Conservation (phyloP, 2,797 vertebrate genomes). For the Xenentodon cancila region DNA sequence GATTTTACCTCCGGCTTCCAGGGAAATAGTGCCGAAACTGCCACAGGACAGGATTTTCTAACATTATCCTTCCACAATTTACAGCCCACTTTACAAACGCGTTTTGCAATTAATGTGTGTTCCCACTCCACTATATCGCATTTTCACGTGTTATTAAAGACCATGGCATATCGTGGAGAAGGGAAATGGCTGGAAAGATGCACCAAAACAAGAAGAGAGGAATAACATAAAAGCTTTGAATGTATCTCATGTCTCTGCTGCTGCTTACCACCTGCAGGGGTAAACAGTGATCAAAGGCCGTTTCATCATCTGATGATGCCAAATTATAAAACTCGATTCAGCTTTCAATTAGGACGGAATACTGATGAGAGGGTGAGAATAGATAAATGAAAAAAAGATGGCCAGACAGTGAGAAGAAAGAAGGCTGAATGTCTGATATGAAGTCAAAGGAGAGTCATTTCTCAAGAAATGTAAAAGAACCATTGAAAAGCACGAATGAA, state of each 20-base stretch:
- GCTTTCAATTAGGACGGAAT: slow-evolving; percentile 64
- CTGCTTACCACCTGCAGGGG: slow-evolving; percentile 66
- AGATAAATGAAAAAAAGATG: slow-evolving; percentile 15
- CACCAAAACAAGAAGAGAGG: slow-evolving; percentile 7
- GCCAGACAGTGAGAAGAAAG: slow-evolving; percentile 2
- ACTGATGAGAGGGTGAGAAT: slow-evolving; percentile 19
- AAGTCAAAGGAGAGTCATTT: slow-evolving; percentile 35
- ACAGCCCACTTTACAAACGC: slow-evolving; percentile 45
- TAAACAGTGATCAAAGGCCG: slow-evolving; percentile 76
- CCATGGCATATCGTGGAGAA: not conserved
- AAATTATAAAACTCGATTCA: slow-evolving; percentile 61
- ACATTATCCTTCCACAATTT: slow-evolving; percentile 50
- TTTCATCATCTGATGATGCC: slow-evolving; percentile 69
- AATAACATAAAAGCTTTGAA: slow-evolving; percentile 36
- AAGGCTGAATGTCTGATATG: slow-evolving; percentile 9
- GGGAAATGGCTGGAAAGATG: slow-evolving; percentile 11
- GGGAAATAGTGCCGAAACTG: slow-evolving; percentile 51
- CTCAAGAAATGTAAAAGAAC: not conserved
- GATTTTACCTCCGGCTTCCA: slow-evolving; percentile 42
- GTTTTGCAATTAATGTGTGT: slow-evolving; percentile 34
- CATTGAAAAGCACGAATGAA: slow-evolving; percentile 2
- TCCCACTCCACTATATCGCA: slow-evolving; percentile 6
- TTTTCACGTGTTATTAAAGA: slow-evolving; percentile 14
- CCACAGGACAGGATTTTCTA: slow-evolving; percentile 59
- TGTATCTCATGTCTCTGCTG: slow-evolving; percentile 48